Evolutionary conservation across 2,797 vertebrate species (phyloP).

Genomic region (Pogoniulus pusillus): DNA sequence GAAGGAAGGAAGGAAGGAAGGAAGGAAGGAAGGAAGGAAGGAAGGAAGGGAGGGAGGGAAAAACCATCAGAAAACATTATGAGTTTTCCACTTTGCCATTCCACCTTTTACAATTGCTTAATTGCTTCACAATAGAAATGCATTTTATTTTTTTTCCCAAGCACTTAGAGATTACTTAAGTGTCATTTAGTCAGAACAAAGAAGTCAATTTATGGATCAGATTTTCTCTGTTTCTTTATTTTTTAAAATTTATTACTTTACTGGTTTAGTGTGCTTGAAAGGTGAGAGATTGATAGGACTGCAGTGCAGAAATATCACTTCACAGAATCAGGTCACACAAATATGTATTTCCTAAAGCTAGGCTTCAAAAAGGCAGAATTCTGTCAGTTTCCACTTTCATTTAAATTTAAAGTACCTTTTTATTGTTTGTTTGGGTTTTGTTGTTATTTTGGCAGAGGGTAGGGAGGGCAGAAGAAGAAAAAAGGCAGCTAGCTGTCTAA

Average conservation of each 20-base stretch:
- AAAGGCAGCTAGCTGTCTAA: not conserved
- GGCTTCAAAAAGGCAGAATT: conserved; percentile 57
- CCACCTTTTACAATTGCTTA: conserved; percentile 58
- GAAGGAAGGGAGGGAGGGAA: conserved; percentile 23
- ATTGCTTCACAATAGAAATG: conserved; percentile 71
- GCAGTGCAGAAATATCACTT: conserved; percentile 47
- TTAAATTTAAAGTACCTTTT: not conserved
- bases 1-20: no score
- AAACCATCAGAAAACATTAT: no score
- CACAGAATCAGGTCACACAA: conserved; percentile 23
- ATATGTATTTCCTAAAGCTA: conserved; percentile 19
- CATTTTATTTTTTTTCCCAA: conserved; percentile 65
- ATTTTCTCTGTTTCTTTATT: conserved; percentile 65
- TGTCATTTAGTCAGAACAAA: conserved; percentile 77
- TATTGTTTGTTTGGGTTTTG: no score
- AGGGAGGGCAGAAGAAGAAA: no score
- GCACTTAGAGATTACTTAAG: conserved; percentile 71
- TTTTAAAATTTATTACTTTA: conserved; percentile 71
- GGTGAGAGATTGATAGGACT: conserved; percentile 63
- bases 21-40: no score
- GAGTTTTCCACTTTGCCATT: conserved; percentile 49
- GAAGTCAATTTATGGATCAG: conserved; percentile 72
- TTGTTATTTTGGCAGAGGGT: no score
- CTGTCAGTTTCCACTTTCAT: not conserved
- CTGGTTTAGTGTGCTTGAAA: conserved; percentile 64